Evolutionary conservation across 2,797 vertebrate species (phyloP).

Genomic region (Denticeps clupeoides): DNA sequence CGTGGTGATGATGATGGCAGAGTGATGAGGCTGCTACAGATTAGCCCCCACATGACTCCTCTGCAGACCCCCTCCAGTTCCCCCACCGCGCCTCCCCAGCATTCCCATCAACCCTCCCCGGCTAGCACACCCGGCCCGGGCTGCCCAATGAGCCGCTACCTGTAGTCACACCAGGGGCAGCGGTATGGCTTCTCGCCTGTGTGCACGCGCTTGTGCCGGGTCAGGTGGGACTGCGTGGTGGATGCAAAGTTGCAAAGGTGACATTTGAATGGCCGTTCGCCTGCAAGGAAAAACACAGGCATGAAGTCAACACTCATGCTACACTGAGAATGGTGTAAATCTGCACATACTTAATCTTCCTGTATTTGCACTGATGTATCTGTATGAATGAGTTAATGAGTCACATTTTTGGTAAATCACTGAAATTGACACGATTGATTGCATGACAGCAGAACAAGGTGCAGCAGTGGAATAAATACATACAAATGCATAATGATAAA

Average conservation of each 20-base stretch:
- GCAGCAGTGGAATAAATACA: conserved; percentile 19
- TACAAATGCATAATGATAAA: conserved; percentile 27
- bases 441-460: conserved; percentile 14
- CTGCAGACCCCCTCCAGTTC: conserved; percentile 7
- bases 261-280: conserved; percentile 94
- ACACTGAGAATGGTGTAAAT: no score
- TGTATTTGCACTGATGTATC: no score
- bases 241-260: conserved; percentile 94
- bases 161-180: conserved; percentile 99
- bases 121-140: background rate
- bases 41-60: background rate
- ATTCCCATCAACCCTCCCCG: conserved; percentile 20
- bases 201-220: conserved; percentile 90
- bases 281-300: no score
- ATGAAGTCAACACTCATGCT: no score
- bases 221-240: conserved; percentile 93
- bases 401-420: conserved; percentile 25
- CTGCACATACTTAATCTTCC: no score
- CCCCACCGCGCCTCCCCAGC: conserved; percentile 10
- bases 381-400: no score
- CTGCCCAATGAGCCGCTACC: conserved; percentile 64
- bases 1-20: conserved; percentile 47
- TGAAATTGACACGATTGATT: conserved; percentile 39
- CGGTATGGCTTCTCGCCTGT: conserved; percentile 96
- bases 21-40: conserved; percentile 48